A percentile compares a stretch with the other conserved stretches of the same genome.
Evolutionary conservation across 1,140 invertebrate species (phyloP).

Genomic region (Macrobrachium rosenbergii): DNA sequence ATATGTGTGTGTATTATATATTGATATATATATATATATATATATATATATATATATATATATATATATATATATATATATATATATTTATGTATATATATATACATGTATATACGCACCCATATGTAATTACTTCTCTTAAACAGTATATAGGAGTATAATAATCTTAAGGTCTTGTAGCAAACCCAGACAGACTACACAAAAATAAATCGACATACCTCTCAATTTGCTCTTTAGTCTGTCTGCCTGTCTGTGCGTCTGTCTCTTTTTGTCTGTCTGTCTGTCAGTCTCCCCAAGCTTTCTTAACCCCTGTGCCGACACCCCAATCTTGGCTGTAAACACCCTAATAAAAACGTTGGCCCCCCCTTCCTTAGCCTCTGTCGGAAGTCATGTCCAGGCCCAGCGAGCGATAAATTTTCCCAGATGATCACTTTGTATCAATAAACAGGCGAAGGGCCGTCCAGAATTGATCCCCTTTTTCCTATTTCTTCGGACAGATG

Average conservation of each 20-base stretch:
- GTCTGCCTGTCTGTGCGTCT: neutral
- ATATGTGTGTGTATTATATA: too few relatives aligned
- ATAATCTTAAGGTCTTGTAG: too few relatives aligned
- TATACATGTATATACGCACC: too few relatives aligned
- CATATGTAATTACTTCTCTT: too few relatives aligned
- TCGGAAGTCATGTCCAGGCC: constrained; percentile 57
- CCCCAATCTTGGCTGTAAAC: constrained; percentile 33
- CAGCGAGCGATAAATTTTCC: constrained; percentile 52
- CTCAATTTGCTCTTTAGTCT: neutral
- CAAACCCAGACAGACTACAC: too few relatives aligned
- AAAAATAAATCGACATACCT: too few relatives aligned
- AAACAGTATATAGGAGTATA: too few relatives aligned
- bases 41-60: too few relatives aligned
- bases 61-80: too few relatives aligned
- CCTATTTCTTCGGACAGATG: constrained; percentile 52
- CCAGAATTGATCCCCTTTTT: constrained; percentile 28
- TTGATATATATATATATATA: too few relatives aligned
- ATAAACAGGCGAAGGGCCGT: constrained; percentile 46
- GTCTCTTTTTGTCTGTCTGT: constrained; percentile 8
- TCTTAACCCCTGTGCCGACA: neutral
- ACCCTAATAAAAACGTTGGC: constrained; percentile 49
- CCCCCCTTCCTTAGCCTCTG: constrained; percentile 49
- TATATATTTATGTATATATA: too few relatives aligned
- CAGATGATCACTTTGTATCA: constrained; percentile 62
- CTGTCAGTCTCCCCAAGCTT: neutral